phyloP scores from a whole-genome alignment of 1,140 invertebrate species.

The Asbolus verrucosus region DNA sequence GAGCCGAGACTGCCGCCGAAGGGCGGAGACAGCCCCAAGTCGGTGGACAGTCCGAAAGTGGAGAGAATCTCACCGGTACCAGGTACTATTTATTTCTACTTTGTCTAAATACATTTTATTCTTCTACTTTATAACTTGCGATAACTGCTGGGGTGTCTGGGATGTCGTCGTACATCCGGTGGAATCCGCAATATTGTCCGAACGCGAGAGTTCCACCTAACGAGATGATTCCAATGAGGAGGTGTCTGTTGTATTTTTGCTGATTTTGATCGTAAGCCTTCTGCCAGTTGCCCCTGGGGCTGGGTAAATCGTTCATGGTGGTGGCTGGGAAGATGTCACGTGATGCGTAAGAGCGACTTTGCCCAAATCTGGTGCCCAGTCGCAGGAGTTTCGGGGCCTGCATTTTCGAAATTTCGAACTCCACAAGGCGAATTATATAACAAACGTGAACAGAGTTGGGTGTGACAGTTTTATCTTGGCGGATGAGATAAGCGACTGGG shows the following conservation, averaged over 20 bases:
- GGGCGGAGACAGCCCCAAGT: constrained; percentile 52
- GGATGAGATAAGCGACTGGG: constrained; percentile 2
- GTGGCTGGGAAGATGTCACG: not conserved
- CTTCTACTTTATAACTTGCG: not conserved
- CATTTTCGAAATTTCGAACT: not conserved
- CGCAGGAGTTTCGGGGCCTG: not conserved
- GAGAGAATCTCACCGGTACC: constrained; percentile 60
- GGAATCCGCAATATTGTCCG: constrained; percentile 11
- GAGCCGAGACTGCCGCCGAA: constrained; percentile 66
- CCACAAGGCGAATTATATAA: no score
- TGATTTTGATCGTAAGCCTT: not conserved
- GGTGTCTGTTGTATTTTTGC: constrained; percentile 14
- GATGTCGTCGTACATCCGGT: constrained; percentile 12
- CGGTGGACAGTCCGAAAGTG: constrained; percentile 61
- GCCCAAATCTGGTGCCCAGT: not conserved
- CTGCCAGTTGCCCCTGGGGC: constrained; percentile 1
- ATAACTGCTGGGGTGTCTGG: not conserved
- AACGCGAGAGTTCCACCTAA: not conserved
- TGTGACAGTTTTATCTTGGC: constrained; percentile 4
- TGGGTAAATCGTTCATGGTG: constrained; percentile 23
- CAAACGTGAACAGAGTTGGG: no score
- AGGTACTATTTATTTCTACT: constrained; percentile 47
- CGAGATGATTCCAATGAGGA: not conserved
- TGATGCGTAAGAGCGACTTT: not conserved
- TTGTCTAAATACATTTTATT: not conserved